A percentile compares a stretch with the other conserved stretches of the same genome.
Conservation (phyloP, 1,140 invertebrate genomes). For the Cyclargus thomasi region DNA sequence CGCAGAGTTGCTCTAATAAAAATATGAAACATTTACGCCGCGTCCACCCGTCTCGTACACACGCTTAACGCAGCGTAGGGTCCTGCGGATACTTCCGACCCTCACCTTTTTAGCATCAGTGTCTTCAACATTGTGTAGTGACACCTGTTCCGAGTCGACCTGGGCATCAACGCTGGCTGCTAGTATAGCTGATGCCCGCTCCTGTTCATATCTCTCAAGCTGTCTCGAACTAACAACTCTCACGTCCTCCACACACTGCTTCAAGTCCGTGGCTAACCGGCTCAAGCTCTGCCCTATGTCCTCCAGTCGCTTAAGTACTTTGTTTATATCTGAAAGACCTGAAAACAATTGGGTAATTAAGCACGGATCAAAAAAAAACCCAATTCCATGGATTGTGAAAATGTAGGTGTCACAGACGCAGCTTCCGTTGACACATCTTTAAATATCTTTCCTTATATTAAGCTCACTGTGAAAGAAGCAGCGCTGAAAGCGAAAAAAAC, state of each 20-base stretch:
- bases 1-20: no score
- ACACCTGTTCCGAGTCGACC: slow-evolving; percentile 63
- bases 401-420: no score
- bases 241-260: slow-evolving; percentile 80
- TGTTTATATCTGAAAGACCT: slow-evolving; percentile 71
- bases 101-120: slow-evolving; percentile 51
- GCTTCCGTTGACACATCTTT: no score
- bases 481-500: no score
- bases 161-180: slow-evolving; percentile 80
- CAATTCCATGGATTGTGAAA: no score
- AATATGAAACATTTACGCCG: no score
- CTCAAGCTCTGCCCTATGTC: slow-evolving; percentile 80
- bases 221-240: slow-evolving; percentile 77
- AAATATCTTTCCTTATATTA: no score
- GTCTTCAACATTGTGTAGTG: slow-evolving; percentile 52
- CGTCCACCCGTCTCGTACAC: no score
- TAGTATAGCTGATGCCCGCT: slow-evolving; percentile 81
- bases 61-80: no score
- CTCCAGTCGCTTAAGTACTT: slow-evolving; percentile 81
- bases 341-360: slow-evolving; percentile 23
- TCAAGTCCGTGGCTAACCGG: slow-evolving; percentile 81
- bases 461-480: no score
- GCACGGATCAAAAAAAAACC: neutral
- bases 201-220: slow-evolving; percentile 79
- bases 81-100: neutral